These are phyloP conservation scores for Podiceps cristatus DNA, from an alignment of 2,113 vertebrate genomes.

Conservation along the genomic window DNA sequence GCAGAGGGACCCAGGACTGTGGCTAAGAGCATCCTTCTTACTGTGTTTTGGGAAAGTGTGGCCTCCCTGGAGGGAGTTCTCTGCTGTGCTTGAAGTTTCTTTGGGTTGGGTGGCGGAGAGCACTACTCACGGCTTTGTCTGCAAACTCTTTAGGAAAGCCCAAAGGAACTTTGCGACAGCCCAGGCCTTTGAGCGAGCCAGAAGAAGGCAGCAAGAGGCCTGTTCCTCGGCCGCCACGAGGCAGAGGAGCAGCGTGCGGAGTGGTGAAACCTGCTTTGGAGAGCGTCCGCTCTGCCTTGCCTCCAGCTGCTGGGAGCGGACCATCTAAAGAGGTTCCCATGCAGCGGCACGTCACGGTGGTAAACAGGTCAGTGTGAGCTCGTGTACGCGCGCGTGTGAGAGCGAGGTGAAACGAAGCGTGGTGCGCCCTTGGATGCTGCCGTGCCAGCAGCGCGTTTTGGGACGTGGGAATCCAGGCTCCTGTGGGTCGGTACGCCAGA, in stretches of 20 bases:
- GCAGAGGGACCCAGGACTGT: fast-evolving
- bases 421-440: too few relatives aligned
- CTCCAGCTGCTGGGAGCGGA: constrained; percentile 60
- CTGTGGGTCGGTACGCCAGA: fast-evolving
- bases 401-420: background rate
- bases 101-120: background rate
- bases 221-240: constrained; percentile 17
- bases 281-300: constrained; percentile 4
- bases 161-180: constrained; percentile 86
- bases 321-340: constrained; percentile 41
- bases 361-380: constrained; percentile 64
- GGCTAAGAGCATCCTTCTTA: too few relatives aligned
- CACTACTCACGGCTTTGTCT: background rate
- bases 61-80: background rate
- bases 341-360: constrained; percentile 65
- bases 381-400: background rate
- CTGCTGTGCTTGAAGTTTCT: background rate
- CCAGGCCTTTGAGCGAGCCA: constrained; percentile 61
- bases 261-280: constrained; percentile 45
- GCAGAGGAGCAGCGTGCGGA: constrained; percentile 5
- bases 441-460: fast-evolving
- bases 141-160: constrained; percentile 79
- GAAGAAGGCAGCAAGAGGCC: constrained; percentile 62
- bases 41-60: background rate
- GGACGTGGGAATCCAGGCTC: fast-evolving